Evolutionary conservation across 2,888 invertebrate genomes (phyloP).

Genomic region (Philaethria dido): DNA sequence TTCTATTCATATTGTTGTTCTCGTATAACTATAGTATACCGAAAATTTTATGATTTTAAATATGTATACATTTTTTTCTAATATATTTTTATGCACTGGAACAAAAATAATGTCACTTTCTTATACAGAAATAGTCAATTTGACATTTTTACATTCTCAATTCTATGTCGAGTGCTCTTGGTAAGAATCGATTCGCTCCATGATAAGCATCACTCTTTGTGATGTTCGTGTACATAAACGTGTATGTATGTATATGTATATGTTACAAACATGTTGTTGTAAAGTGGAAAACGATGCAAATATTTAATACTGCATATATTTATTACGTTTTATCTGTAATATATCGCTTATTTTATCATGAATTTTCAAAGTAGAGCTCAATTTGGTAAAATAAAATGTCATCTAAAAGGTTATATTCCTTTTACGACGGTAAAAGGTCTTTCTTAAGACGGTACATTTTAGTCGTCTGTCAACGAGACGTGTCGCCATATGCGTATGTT

Average conservation of each 20-base stretch:
- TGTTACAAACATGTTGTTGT: neutral
- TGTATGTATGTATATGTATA: neutral
- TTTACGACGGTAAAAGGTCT: constrained; percentile 22
- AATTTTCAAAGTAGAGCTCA: constrained; percentile 9
- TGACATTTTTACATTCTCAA: neutral
- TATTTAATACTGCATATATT: neutral
- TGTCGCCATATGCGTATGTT: constrained; percentile 12
- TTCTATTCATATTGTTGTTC: constrained; percentile 3
- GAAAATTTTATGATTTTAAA: neutral
- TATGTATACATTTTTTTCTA: neutral
- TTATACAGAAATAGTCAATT: constrained; percentile 1
- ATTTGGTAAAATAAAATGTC: constrained; percentile 15
- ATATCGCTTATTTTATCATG: neutral
- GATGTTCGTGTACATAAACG: neutral
- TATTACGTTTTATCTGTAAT: neutral
- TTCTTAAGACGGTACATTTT: constrained; percentile 18
- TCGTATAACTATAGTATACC: neutral
- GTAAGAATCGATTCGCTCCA: constrained; percentile 9
- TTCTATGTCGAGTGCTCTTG: constrained; percentile 3
- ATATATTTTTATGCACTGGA: neutral
- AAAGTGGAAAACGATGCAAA: neutral
- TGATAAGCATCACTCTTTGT: constrained; percentile 5
- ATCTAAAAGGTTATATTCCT: constrained; percentile 21
- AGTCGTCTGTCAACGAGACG: constrained; percentile 13
- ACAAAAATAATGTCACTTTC: neutral